These are phyloP conservation scores for Trissolcus basalis DNA, from an alignment of 1,140 invertebrate genomes.

Conservation along the genomic window DNA sequence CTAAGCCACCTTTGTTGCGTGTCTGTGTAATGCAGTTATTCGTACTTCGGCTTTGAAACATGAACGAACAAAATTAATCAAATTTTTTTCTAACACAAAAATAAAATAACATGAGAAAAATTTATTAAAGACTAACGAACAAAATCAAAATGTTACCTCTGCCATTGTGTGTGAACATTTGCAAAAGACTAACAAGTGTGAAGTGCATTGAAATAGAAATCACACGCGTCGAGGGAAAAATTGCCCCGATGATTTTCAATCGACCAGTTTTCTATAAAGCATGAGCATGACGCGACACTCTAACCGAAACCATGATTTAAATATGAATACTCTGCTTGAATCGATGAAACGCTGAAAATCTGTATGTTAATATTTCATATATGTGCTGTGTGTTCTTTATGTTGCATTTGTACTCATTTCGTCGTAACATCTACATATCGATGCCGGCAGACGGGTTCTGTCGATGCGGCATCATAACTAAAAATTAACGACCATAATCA, in stretches of 20 bases:
- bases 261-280: conserved; percentile 22
- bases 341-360: conserved; percentile 28
- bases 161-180: background rate
- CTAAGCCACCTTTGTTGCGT: conserved; percentile 28
- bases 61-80: too few relatives aligned
- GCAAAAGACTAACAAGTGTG: background rate
- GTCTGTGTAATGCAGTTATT: conserved; percentile 27
- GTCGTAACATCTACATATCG: background rate
- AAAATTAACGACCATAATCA: background rate
- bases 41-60: background rate
- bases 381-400: conserved; percentile 57
- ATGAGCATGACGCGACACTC: conserved; percentile 45
- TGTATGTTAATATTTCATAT: conserved; percentile 39
- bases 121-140: background rate
- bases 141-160: background rate
- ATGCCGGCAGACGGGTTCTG: too few relatives aligned
- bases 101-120: conserved; percentile 1
- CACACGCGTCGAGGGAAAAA: background rate
- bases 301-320: conserved; percentile 21
- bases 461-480: background rate
- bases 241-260: conserved; percentile 1
- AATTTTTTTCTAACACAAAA: too few relatives aligned
- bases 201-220: background rate
- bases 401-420: conserved; percentile 50
- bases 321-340: conserved; percentile 46